Evolutionary conservation across 2,888 invertebrate species (phyloP).

Genomic region (Hoplodrina blanda): DNA sequence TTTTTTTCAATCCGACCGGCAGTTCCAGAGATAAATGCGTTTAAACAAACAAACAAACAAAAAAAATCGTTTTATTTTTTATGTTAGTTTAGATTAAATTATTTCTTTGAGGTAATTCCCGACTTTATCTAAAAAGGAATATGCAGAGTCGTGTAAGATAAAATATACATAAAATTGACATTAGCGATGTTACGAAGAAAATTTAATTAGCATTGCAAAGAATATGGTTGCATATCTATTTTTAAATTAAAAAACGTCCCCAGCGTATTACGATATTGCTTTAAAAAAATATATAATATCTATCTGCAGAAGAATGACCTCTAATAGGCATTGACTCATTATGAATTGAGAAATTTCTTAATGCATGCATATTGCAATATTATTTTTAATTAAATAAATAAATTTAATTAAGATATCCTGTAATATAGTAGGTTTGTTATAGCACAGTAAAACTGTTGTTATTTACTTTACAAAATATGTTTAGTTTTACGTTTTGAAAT

Average conservation of each 20-base stretch:
- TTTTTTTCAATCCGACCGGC: too few relatives aligned
- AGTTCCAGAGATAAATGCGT: too few relatives aligned
- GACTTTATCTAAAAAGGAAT: slow-evolving; percentile 30
- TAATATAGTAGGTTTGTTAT: slow-evolving; percentile 1
- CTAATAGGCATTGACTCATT: neutral
- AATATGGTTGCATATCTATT: slow-evolving; percentile 21
- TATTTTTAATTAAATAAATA: slow-evolving; percentile 2
- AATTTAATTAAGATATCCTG: neutral
- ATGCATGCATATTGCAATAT: slow-evolving; percentile 8
- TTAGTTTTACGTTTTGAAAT: neutral
- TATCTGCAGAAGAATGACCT: neutral
- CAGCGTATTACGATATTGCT: neutral
- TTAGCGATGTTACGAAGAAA: slow-evolving; percentile 38
- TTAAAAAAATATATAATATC: neutral
- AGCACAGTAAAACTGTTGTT: neutral
- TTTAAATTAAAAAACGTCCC: slow-evolving; percentile 7
- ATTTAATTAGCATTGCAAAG: slow-evolving; percentile 45
- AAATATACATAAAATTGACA: slow-evolving; percentile 36
- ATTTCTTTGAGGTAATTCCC: neutral
- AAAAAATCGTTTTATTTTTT: too few relatives aligned
- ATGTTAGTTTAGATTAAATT: neutral
- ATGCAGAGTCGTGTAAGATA: slow-evolving; percentile 22
- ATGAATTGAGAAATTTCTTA: slow-evolving; percentile 15
- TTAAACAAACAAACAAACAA: too few relatives aligned
- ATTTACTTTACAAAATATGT: neutral